Base-by-base conservation (phyloP, 1,140 invertebrate genomes). In the Pogonomyrmex californicus region DNA sequence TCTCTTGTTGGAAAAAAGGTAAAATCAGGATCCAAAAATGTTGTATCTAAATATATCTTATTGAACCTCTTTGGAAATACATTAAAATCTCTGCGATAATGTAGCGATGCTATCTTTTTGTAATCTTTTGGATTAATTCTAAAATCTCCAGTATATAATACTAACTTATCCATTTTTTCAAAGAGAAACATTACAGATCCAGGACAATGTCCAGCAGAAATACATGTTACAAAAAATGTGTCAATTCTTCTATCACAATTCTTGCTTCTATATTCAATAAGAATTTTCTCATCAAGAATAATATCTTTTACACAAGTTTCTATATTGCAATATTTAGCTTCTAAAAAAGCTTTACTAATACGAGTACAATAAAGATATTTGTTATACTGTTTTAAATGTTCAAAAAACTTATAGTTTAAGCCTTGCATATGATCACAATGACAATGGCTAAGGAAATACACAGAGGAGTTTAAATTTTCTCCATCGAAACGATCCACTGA, bases 171-270 rank as follows among this genome's bases (percentile, higher is more conserved):
- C 47, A 93, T 87, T 58, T 87, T 95, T 94, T 96, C 96, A 88
- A 97, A 97, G 12, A 97, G 87, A 93, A 97, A 97, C 97, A 98
- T 98, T 0, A 97, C 96, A 3, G 97, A 97, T 0, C 97, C 97
- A 7, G 97, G 96, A 93, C 97, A 97, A 92, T 98, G 97, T 17
- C 96, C 97, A 3, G 97, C 97, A 33, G 97, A 96, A 70, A 97
- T 95, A 7, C 96, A 93, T 0, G 96, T 97, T 0, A 97, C 96
- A 47, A 94, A 95, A 60, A 90, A 23, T 1, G 97, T 41, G 0
- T 97, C 58, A 85, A 89, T 93, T 0, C 90, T 36, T 73, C 93
- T 88, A 77, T 87, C 82, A 81, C 87, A 5, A 44, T 91, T 68
- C 56, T 83, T 7, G 33, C 79, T 44, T 60, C 23, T 86, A 62